Evolutionary conservation across 2,113 vertebrate species (phyloP).

Genomic region (Corvus hawaiiensis): DNA sequence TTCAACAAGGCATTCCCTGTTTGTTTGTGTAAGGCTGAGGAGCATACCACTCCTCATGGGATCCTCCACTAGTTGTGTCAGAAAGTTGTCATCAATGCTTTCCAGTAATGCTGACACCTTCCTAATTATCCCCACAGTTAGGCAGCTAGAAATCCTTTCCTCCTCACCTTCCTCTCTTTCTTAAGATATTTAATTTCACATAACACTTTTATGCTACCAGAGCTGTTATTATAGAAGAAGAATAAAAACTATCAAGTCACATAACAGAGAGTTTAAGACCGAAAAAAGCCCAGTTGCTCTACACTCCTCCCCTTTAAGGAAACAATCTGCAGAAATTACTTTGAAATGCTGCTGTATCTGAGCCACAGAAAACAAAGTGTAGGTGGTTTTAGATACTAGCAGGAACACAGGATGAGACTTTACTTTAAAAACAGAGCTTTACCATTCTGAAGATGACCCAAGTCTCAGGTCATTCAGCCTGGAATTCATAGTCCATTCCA

Average conservation of each 20-base stretch:
- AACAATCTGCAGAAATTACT: neutral
- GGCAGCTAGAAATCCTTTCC: neutral
- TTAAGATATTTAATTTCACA: neutral
- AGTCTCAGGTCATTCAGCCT: neutral
- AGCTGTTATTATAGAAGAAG: neutral
- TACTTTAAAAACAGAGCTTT: neutral
- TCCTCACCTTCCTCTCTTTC: neutral
- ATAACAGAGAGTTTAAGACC: neutral
- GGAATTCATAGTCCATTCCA: neutral
- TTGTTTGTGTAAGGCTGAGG: neutral
- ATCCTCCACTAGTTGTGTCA: neutral
- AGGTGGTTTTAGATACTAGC: neutral
- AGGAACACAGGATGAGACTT: neutral
- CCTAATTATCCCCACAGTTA: neutral
- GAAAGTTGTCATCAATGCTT: neutral
- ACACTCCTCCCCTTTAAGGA: neutral
- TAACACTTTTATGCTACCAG: neutral
- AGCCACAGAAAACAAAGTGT: neutral
- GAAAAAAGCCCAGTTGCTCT: neutral
- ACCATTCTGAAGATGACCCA: neutral
- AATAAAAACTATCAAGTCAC: neutral
- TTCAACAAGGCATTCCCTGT: neutral
- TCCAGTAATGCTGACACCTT: neutral
- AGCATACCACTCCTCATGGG: neutral
- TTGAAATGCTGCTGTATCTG: neutral